A percentile compares a stretch with the other conserved stretches of the same genome.
These are phyloP conservation scores for Papilio machaon DNA, from an alignment of 1,140 invertebrate genomes.

Conservation along the genomic window DNA sequence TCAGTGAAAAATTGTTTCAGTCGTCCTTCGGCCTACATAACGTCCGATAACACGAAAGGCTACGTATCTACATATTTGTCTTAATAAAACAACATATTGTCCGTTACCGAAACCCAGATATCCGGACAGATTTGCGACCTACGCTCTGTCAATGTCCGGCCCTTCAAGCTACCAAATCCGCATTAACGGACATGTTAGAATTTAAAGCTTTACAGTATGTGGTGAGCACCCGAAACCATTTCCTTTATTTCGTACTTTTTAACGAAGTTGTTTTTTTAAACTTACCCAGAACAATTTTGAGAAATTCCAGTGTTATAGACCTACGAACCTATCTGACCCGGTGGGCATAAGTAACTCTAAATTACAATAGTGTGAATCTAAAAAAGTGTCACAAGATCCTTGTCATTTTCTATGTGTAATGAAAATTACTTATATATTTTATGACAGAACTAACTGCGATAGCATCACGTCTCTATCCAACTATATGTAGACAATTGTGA, in stretches of 20 bases:
- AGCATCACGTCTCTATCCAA: too few relatives aligned
- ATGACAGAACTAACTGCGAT: too few relatives aligned
- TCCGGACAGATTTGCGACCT: slow-evolving; percentile 53
- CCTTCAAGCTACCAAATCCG: slow-evolving; percentile 57
- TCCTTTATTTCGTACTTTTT: not conserved
- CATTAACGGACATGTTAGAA: slow-evolving; percentile 71
- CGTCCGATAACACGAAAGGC: slow-evolving; percentile 36
- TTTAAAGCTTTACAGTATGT: slow-evolving; percentile 59
- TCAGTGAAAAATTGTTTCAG: slow-evolving; percentile 34
- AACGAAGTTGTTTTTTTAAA: slow-evolving; percentile 1
- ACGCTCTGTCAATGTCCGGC: slow-evolving; percentile 72
- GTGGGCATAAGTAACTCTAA: too few relatives aligned
- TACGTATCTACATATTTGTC: slow-evolving; percentile 46
- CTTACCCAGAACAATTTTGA: not conserved
- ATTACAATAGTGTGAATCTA: too few relatives aligned
- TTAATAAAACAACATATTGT: slow-evolving; percentile 46
- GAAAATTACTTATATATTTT: too few relatives aligned
- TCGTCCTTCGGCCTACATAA: slow-evolving; percentile 21
- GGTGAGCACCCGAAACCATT: slow-evolving; percentile 43
- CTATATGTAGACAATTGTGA: too few relatives aligned
- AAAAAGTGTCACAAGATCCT: too few relatives aligned
- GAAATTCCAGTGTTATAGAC: too few relatives aligned
- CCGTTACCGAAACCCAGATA: slow-evolving; percentile 36
- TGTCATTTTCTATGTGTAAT: too few relatives aligned
- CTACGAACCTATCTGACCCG: too few relatives aligned